Percentiles rank a stretch among this genome's conserved stretches.
phyloP scores from a whole-genome alignment of 2,113 vertebrate species.

The Falco punctatus region DNA sequence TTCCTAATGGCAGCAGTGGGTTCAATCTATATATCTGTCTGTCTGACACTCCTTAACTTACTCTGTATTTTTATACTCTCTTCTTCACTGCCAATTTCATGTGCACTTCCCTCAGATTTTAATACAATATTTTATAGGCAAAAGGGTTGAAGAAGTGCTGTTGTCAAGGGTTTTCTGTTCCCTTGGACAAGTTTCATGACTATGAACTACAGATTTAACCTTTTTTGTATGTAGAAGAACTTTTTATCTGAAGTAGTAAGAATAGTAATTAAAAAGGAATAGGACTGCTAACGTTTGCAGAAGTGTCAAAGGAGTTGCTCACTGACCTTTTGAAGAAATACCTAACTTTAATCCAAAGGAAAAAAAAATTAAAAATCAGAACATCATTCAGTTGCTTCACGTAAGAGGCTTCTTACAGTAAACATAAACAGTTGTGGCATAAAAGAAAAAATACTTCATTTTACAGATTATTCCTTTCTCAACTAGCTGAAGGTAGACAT shows the following conservation, averaged over 20 bases:
- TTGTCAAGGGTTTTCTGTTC: neutral
- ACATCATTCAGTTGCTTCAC: neutral
- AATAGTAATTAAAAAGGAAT: neutral
- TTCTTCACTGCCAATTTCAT: neutral
- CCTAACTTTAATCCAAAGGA: neutral
- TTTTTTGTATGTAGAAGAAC: neutral
- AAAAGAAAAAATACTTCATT: neutral
- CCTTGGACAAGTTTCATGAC: neutral
- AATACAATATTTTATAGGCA: neutral
- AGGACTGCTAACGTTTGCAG: neutral
- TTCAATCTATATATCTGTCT: neutral
- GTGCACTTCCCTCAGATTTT: neutral
- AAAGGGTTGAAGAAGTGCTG: neutral
- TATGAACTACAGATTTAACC: neutral
- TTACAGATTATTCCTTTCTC: neutral
- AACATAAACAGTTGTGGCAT: neutral
- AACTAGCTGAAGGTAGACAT: neutral
- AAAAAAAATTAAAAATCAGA: neutral
- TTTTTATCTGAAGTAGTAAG: neutral
- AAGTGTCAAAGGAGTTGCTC: neutral
- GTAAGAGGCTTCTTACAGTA: neutral
- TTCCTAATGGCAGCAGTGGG: neutral
- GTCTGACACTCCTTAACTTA: neutral
- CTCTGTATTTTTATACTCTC: neutral
- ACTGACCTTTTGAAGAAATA: neutral